Conservation (phyloP, 2,113 vertebrate species). For the Lota lota region DNA sequence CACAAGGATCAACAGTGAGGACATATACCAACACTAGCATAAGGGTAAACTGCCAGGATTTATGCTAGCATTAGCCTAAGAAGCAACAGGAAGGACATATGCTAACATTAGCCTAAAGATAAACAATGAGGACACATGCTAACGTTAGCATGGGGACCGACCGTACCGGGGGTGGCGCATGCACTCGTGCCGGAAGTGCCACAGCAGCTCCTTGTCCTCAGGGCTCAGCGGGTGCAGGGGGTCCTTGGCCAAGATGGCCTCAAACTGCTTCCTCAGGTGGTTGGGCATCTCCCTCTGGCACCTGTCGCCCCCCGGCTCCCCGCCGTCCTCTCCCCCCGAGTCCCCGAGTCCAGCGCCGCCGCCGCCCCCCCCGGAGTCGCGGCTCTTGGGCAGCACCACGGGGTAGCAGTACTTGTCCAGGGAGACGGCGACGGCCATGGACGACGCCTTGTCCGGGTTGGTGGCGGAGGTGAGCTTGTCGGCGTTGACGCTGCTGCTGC, state of each 20-base stretch:
- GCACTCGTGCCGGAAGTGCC: conserved; percentile 95
- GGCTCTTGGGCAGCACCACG: conserved; percentile 90
- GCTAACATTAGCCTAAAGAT: too few species aligned
- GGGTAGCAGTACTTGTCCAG: conserved; percentile 96
- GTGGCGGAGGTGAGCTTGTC: conserved; percentile 97
- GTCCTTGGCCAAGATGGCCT: conserved; percentile 88
- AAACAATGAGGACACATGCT: too few species aligned
- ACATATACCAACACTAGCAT: too few species aligned
- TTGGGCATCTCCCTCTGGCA: conserved; percentile 93
- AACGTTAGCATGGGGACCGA: not conserved
- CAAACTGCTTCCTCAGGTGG: conserved; percentile 94
- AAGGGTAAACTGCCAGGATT: too few species aligned
- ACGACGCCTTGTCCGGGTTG: conserved; percentile 91
- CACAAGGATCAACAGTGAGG: too few species aligned
- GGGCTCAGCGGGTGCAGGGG: conserved; percentile 90
- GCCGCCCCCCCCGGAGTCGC: conserved; percentile 70
- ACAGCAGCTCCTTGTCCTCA: conserved; percentile 95
- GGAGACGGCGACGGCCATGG: conserved; percentile 90
- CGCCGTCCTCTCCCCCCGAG: conserved; percentile 65
- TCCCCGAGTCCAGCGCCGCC: conserved; percentile 39
- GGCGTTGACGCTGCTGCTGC: conserved; percentile 89
- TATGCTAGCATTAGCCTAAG: too few species aligned
- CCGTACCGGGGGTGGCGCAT: conserved; percentile 82
- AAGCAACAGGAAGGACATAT: too few species aligned
- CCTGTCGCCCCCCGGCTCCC: conserved; percentile 78